Evolutionary conservation across 2,113 vertebrate species (phyloP).

Genomic region (Odontophorus gujanensis): DNA sequence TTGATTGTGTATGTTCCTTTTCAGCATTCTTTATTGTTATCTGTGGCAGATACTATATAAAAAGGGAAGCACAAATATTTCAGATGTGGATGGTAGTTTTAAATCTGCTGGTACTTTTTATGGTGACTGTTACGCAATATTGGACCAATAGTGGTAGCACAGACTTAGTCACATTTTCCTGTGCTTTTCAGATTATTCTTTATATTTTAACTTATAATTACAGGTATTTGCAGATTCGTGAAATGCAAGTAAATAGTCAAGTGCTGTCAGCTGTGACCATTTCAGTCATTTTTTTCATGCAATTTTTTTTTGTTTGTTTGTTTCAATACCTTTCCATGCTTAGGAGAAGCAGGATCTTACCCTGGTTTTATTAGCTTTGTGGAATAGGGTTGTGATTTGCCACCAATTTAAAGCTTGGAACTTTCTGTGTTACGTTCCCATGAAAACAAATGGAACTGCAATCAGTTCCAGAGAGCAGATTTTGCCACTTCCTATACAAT

Average conservation of each 20-base stretch:
- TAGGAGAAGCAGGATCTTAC: background rate
- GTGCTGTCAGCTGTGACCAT: fast-evolving
- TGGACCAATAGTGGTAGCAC: background rate
- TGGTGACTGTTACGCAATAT: background rate
- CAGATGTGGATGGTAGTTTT: background rate
- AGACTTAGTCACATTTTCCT: background rate
- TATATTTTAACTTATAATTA: background rate
- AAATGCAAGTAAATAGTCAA: background rate
- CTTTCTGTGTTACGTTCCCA: background rate
- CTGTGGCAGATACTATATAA: background rate
- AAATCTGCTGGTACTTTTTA: background rate
- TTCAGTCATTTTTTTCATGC: background rate
- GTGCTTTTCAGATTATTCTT: background rate
- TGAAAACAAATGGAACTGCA: background rate
- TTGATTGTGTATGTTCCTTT: background rate
- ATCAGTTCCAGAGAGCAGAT: background rate
- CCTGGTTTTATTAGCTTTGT: background rate
- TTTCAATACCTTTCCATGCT: background rate
- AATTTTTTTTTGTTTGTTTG: background rate
- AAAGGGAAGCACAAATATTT: conserved; percentile 12
- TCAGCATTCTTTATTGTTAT: background rate
- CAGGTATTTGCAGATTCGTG: background rate
- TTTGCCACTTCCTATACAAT: background rate
- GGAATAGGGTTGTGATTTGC: background rate
- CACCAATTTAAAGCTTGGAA: background rate